These are phyloP conservation scores for Drosophila acutilabella DNA, from an alignment of 2,888 invertebrate genomes.

Conservation along the genomic window DNA sequence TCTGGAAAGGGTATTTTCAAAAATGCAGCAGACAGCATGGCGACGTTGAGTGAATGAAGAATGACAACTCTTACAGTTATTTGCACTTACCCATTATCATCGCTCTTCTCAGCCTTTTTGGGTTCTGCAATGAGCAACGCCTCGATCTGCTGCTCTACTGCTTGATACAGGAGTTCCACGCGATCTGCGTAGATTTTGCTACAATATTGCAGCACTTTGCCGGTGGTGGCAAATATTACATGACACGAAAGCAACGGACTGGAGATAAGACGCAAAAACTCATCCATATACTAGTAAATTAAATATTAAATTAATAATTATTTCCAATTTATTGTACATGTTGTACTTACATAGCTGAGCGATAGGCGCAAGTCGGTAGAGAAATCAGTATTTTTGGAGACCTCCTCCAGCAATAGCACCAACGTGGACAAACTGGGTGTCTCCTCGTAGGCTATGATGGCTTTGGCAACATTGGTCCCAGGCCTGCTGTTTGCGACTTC, in stretches of 20 bases:
- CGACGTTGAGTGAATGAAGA: conserved; percentile 13
- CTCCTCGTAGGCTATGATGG: conserved; percentile 71
- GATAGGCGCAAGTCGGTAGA: conserved; percentile 79
- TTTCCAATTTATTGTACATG: background rate
- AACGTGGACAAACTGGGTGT: conserved; percentile 68
- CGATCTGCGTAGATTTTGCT: conserved; percentile 82
- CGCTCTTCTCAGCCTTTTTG: conserved; percentile 39
- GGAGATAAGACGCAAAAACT: conserved; percentile 56
- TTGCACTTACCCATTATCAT: conserved; percentile 32
- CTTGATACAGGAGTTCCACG: conserved; percentile 78
- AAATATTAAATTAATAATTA: background rate
- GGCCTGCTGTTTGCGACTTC: conserved; percentile 73
- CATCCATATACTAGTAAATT: conserved; percentile 73
- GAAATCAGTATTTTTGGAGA: conserved; percentile 80
- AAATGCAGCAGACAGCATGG: conserved; percentile 30
- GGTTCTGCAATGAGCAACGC: conserved; percentile 65
- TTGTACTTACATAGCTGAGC: conserved; percentile 75
- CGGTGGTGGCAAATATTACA: conserved; percentile 38
- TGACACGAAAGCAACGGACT: conserved; percentile 26
- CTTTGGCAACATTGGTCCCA: conserved; percentile 75
- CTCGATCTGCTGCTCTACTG: conserved; percentile 72
- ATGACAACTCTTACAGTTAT: conserved; percentile 13
- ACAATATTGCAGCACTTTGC: conserved; percentile 74
- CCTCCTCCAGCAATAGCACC: conserved; percentile 75
- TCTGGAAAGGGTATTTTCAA: background rate